A percentile compares a stretch with the other conserved stretches of the same genome.
Conservation (phyloP, 2,113 vertebrate species). For the Centropus unirufus region DNA sequence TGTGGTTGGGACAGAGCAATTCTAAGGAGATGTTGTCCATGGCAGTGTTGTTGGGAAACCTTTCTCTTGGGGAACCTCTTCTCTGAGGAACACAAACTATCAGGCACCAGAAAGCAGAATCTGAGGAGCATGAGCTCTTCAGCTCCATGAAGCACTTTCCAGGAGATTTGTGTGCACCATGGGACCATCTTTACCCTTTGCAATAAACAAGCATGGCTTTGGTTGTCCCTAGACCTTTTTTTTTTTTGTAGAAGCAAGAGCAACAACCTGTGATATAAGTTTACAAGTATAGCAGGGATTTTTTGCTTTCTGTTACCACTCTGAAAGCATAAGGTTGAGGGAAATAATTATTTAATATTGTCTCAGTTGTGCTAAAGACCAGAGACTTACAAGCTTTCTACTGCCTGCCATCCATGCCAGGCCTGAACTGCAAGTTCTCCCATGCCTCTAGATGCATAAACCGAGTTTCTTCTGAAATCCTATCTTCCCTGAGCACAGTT, state of each 20-base stretch:
- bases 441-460: not conserved
- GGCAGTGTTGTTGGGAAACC: not conserved
- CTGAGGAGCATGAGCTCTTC: not conserved
- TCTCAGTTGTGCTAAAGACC: not conserved
- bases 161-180: not conserved
- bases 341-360: not conserved
- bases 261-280: accelerated
- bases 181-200: not conserved
- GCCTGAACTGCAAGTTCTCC: not conserved
- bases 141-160: not conserved
- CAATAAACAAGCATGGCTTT: not conserved
- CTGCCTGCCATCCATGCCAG: not conserved
- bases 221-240: not conserved
- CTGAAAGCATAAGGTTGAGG: not conserved
- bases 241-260: accelerated
- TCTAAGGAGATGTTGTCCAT: not conserved
- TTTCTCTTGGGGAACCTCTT: not conserved
- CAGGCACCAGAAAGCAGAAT: not conserved
- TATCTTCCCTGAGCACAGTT: not conserved
- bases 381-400: not conserved
- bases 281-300: not conserved
- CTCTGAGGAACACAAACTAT: not conserved
- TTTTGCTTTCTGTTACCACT: not conserved
- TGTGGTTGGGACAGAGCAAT: not conserved
- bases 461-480: not conserved